Base-by-base conservation (phyloP, 2,888 invertebrate genomes). In the Stegana nigrithorax region DNA sequence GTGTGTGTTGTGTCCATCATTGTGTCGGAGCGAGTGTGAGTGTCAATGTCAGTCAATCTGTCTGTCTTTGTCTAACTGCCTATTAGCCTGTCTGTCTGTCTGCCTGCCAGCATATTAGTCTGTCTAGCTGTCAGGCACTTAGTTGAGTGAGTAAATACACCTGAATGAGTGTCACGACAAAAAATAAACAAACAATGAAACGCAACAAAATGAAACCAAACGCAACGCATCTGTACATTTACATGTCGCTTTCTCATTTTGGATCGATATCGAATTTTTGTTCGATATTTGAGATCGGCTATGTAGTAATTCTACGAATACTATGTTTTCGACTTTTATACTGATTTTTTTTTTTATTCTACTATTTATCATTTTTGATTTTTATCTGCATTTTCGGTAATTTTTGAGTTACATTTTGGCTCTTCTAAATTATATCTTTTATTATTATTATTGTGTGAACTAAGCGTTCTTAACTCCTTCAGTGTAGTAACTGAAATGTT, bases 201-300 rank as follows among this genome's bases (percentile, higher is more conserved):
- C 29, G 29, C 5, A 29, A 29, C 29, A 10, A 29, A 29, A 7
- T 10, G 29, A 29, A 29, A 29, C 29, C 6, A 29, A 67, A 65
- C 68, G 59, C 71, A 63, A 67, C 74, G 70, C 79, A 78, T 78
- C 73, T 75, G 78, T 77, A 39, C n/a, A 39, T 17, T 39, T n/a
- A 39, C 39, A n/a, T 10, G 14, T 39, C 32, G n/a, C 2, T 39
- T 6, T 14, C 8, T 14, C n/a, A 39, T 39, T 39, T 39, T 17
- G 14, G n/a, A 39, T 39, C 10, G 39, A 39, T 39, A 14, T 39
- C 39, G n/a, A n/a, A n/a, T 32, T 32, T 1, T 12, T 32, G 32
- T 12, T 32, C 32, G 32, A 32, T 32, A 32, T 1, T 32, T 32
- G n/a, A 32, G 6, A 14, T 17, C 19, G 17, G 17, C 8, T 5